A percentile compares a stretch with the other conserved stretches of the same genome.
Evolutionary conservation across 2,888 invertebrate species (phyloP).

Genomic region (Pterobdella sp.): DNA sequence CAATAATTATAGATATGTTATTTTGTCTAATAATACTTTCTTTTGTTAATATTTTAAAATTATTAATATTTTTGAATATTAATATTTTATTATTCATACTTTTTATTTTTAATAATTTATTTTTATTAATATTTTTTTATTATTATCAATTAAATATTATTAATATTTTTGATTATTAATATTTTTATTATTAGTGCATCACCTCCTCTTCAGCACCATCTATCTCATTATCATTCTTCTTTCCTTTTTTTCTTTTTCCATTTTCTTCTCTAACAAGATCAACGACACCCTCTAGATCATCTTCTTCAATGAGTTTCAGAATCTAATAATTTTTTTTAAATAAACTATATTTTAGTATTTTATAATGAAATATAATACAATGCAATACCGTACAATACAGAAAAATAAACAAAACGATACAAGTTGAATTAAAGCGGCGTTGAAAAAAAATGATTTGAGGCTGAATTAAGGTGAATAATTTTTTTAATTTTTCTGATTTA

Average conservation of each 20-base stretch:
- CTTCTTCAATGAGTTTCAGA: conserved; percentile 12
- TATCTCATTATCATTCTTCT: background rate
- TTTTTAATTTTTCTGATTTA: too few relatives aligned
- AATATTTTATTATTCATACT: too few relatives aligned
- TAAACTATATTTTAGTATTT: background rate
- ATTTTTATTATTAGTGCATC: background rate
- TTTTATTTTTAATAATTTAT: too few relatives aligned
- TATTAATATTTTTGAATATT: too few relatives aligned
- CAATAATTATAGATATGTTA: too few relatives aligned
- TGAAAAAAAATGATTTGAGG: too few relatives aligned
- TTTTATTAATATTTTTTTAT: too few relatives aligned
- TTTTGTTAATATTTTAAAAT: too few relatives aligned
- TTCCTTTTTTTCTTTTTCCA: too few relatives aligned
- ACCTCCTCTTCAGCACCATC: background rate
- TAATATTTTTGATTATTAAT: background rate
- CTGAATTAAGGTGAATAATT: too few relatives aligned
- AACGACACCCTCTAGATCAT: conserved; percentile 13
- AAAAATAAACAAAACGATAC: background rate
- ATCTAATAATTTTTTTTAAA: background rate
- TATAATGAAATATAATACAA: background rate
- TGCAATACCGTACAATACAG: background rate
- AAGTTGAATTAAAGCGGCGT: background rate
- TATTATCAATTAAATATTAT: background rate
- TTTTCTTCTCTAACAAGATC: conserved; percentile 2
- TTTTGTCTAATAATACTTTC: too few relatives aligned